phyloP scores from a whole-genome alignment of 1,140 invertebrate genomes.

The Charaxes varanes region DNA sequence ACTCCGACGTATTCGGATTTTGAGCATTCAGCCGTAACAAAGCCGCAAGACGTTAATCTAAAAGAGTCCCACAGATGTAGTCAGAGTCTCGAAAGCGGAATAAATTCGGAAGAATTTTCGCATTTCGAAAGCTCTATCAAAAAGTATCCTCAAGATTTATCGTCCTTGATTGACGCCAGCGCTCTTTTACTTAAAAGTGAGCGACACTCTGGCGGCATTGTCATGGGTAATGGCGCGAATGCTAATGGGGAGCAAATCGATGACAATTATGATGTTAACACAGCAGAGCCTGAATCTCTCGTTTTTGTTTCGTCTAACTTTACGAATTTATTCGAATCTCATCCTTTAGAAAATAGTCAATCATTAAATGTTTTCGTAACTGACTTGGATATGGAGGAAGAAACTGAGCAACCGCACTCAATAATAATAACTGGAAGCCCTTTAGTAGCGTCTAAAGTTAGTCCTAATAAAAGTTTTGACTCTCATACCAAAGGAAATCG shows the following conservation, averaged over 20 bases:
- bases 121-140: slow-evolving; percentile 46
- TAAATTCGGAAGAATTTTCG: slow-evolving; percentile 47
- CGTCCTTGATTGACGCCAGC: slow-evolving; percentile 47
- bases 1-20: slow-evolving; percentile 54
- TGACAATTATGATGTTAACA: slow-evolving; percentile 29
- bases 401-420: slow-evolving; percentile 63
- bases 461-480: slow-evolving; percentile 34
- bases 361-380: slow-evolving; percentile 37
- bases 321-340: slow-evolving; percentile 59
- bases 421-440: slow-evolving; percentile 59
- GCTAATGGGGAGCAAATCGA: no score
- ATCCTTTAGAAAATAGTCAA: slow-evolving; percentile 31
- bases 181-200: slow-evolving; percentile 45
- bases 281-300: slow-evolving; percentile 29
- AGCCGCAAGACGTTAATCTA: slow-evolving; percentile 47
- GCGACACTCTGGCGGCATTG: slow-evolving; percentile 36
- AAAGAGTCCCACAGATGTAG: slow-evolving; percentile 41
- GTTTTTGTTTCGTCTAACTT: slow-evolving; percentile 40
- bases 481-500: slow-evolving; percentile 25
- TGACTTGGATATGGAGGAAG: slow-evolving; percentile 50
- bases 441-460: slow-evolving; percentile 33
- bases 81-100: slow-evolving; percentile 40
- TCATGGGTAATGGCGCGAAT: slow-evolving; percentile 21
- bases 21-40: slow-evolving; percentile 42
- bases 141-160: slow-evolving; percentile 49